Conservation (phyloP, 2,888 invertebrate genomes). For the Drosophila pegasa region DNA sequence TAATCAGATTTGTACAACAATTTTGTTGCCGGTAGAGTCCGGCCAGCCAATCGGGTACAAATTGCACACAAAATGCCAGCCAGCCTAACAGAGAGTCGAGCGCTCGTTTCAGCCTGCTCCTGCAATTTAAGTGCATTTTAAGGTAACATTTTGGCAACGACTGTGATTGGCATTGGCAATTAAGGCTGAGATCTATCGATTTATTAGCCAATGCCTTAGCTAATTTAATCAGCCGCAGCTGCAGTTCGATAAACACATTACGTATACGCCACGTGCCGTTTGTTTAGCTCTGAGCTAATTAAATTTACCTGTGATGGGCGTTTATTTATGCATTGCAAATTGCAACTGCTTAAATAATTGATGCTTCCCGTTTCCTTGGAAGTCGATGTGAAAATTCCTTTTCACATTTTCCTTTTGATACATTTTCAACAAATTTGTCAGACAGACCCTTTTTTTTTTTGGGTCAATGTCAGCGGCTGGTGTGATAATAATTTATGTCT, state of each 20-base stretch:
- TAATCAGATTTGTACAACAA: conserved; percentile 70
- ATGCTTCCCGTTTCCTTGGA: conserved; percentile 1
- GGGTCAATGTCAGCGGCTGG: conserved; percentile 54
- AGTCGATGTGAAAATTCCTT: conserved; percentile 21
- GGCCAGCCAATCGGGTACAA: conserved; percentile 37
- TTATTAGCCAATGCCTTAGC: conserved; percentile 2
- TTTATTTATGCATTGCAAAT: conserved; percentile 26
- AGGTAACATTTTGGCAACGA: conserved; percentile 39
- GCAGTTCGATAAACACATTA: conserved; percentile 13
- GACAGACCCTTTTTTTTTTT: conserved; percentile 22
- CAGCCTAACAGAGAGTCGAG: background rate
- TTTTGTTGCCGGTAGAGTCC: conserved; percentile 36
- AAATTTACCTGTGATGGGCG: conserved; percentile 24
- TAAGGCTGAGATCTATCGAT: conserved; percentile 33
- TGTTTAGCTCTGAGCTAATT: conserved; percentile 49
- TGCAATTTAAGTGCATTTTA: conserved; percentile 55
- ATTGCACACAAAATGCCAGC: conserved; percentile 66
- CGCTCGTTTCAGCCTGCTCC: background rate
- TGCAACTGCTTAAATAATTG: conserved; percentile 27
- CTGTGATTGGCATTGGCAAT: conserved; percentile 56
- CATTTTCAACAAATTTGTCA: conserved; percentile 27
- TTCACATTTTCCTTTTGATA: conserved; percentile 11
- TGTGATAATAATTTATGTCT: conserved; percentile 53
- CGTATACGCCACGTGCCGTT: conserved; percentile 33
- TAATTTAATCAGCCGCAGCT: conserved; percentile 37